Base-by-base conservation (phyloP, 2,797 vertebrate genomes). In the Rousettus madagascariensis region DNA sequence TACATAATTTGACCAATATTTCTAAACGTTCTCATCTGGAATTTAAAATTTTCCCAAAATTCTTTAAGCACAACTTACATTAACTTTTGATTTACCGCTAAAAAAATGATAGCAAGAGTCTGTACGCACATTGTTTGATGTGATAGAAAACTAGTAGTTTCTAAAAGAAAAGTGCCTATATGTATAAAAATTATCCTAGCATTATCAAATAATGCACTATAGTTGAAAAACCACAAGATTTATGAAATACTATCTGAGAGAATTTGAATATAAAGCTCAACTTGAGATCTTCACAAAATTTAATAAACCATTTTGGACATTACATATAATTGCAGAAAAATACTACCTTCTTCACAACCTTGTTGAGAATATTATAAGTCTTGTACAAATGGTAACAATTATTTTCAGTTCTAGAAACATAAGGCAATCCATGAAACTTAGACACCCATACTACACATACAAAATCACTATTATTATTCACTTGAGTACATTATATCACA, bases 201-300 rank as follows among this genome's bases (percentile, higher is more conserved):
- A 55, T 51, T 72, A 74, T 79, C 24, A 88, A 79, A 33, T 24
- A 74, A n/a, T 65, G 22, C 2, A n/a, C 43, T 30, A 2, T 6
- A 19, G 12, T 77, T 38, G 12, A 57, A 57, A 69, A 85, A 80
- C n/a, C 5, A 69, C 26, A 96, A 93, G 30, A 41, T 61, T 95
- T 36, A 3, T 69, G 38, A 86, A 80, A 94, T 78, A 41, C 95
- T 26, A 3, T 74, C 43, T 77, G 17, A 61, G 63, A 36, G 30
- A 59, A 77, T 94, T 80, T 87, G 41, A 82, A 71, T 68, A 19
- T 79, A 46, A 85, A 88, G 7, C 33, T 85, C 69, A 77, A 92
- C 22, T 36, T 26, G 11, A 46, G 38, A 46, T 86, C 28, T 63
- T 83, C 63, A 78, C 65, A 82, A 69, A 59, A 24, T 28, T 24